phyloP scores from a whole-genome alignment of 1,140 invertebrate species.

The Macrosteles quadrilineatus region DNA sequence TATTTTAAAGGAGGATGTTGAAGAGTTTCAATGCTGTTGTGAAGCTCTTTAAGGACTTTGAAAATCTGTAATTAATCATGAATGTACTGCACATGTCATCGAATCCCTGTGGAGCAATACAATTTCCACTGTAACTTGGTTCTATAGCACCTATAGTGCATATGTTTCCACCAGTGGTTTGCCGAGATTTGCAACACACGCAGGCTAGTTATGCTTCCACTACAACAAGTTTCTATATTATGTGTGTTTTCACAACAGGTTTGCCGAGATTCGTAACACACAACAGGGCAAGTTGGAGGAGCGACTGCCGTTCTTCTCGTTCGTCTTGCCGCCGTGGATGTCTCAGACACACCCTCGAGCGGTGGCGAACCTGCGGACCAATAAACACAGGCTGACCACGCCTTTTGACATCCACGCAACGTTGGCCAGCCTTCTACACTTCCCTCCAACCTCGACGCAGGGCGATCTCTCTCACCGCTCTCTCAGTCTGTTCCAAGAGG shows the following conservation, averaged over 20 bases:
- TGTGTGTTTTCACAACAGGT: slow-evolving; percentile 54
- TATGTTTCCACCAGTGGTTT: too few species aligned
- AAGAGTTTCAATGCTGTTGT: too few species aligned
- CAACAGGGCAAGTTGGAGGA: slow-evolving; percentile 90
- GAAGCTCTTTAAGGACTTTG: too few species aligned
- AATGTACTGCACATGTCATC: too few species aligned
- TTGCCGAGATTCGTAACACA: slow-evolving; percentile 78
- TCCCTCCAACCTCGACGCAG: slow-evolving; percentile 48
- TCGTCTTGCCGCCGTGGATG: slow-evolving; percentile 72
- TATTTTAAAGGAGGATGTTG: too few species aligned
- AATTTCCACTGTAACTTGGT: too few species aligned
- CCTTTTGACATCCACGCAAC: slow-evolving; percentile 83
- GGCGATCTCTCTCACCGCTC: slow-evolving; percentile 61
- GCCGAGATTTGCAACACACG: too few species aligned
- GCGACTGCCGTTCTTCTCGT: slow-evolving; percentile 80
- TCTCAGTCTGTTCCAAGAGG: slow-evolving; percentile 71
- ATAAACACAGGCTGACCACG: slow-evolving; percentile 69
- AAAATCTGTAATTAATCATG: too few species aligned
- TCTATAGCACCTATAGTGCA: too few species aligned
- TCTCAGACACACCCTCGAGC: slow-evolving; percentile 53
- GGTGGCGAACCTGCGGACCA: slow-evolving; percentile 66
- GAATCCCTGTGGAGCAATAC: too few species aligned
- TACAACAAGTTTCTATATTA: too few species aligned
- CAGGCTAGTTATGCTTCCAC: too few species aligned
- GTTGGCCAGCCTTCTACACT: slow-evolving; percentile 62